Evolutionary conservation across 2,888 invertebrate species (phyloP), one percentile per base, ranked within the genome.

Genomic region (Cremastinae sp.): DNA sequence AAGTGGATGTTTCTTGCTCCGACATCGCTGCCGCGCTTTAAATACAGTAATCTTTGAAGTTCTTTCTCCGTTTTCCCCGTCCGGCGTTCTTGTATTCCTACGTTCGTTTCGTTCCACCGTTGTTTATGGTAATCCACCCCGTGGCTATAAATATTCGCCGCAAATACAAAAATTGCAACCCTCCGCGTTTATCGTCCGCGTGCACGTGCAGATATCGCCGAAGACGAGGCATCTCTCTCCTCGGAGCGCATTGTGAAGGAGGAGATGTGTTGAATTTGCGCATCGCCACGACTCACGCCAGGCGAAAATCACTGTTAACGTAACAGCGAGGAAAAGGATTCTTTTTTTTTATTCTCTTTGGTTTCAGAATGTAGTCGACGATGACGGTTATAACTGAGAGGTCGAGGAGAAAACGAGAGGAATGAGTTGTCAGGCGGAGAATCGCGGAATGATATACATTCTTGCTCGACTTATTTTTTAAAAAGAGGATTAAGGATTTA

Each of bases 131-230:
- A 88, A 88, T 88, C 84, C 84, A 77, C 77, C 82, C 78, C 79
- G 78, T 78, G 79, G 85, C 85, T 83, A 87, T 88, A 88, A 88
- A 89, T 89, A 88, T 85, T 86, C 85, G 28, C 76, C 53, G 83
- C 86, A 87, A 88, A 87, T 87, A 85, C 85, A 87, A 87, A 88
- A 88, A 89, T 88, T 88, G 84, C 86, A 85, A 82, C 83, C 85
- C 82, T 83, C 78, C 74, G 78, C 41, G 59, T 61, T 75, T 75
- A 64, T 58, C 18, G 58, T 53, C 68, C 22, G 43, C 61, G 28
- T n/a, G 56, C 41, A 49, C 18, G 8, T 18, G 49, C 9, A 2
- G 20, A 53, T 10, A 28, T 28, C 28, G 28, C 28, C 28, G 28
- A 28, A 28, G 28, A 28, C 28, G 28, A 28, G 28, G 5, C 28